Evolutionary conservation across 2,888 invertebrate species (phyloP).

Genomic region (Pristionchus arcanus): DNA sequence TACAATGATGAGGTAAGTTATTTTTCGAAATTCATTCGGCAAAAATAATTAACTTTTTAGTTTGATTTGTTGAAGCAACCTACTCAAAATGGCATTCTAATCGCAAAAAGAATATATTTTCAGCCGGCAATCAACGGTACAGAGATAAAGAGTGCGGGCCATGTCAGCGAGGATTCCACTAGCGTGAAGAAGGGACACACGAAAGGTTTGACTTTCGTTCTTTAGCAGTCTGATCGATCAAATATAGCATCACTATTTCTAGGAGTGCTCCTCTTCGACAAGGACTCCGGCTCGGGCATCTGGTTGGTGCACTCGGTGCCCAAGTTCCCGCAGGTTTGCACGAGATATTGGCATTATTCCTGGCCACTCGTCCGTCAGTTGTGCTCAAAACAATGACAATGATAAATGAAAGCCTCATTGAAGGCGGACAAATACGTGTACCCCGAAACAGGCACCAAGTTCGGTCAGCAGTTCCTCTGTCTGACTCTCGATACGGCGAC

Average conservation of each 20-base stretch:
- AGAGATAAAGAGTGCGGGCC: not conserved
- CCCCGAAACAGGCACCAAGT: slow-evolving; percentile 86
- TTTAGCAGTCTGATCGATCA: not conserved
- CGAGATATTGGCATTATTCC: too few species aligned
- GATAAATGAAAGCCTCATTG: too few species aligned
- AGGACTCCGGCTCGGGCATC: slow-evolving; percentile 84
- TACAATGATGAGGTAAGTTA: slow-evolving; percentile 93
- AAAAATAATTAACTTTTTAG: not conserved
- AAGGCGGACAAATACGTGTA: slow-evolving; percentile 82
- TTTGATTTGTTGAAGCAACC: not conserved
- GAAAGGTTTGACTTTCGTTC: slow-evolving; percentile 56
- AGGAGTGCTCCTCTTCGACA: slow-evolving; percentile 85
- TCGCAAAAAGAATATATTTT: too few species aligned
- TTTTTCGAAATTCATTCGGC: not conserved
- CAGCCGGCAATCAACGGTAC: slow-evolving; percentile 7
- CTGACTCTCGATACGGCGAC: slow-evolving; percentile 86
- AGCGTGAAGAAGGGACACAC: slow-evolving; percentile 69
- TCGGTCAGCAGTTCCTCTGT: slow-evolving; percentile 92
- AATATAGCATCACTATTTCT: not conserved
- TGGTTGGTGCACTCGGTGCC: slow-evolving; percentile 97
- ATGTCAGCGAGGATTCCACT: slow-evolving; percentile 52
- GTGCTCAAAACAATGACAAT: too few species aligned
- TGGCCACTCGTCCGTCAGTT: too few species aligned
- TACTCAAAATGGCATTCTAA: too few species aligned
- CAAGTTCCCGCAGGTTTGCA: slow-evolving; percentile 84